Base-by-base conservation (phyloP, 2,888 invertebrate species). In the Idaea straminata region DNA sequence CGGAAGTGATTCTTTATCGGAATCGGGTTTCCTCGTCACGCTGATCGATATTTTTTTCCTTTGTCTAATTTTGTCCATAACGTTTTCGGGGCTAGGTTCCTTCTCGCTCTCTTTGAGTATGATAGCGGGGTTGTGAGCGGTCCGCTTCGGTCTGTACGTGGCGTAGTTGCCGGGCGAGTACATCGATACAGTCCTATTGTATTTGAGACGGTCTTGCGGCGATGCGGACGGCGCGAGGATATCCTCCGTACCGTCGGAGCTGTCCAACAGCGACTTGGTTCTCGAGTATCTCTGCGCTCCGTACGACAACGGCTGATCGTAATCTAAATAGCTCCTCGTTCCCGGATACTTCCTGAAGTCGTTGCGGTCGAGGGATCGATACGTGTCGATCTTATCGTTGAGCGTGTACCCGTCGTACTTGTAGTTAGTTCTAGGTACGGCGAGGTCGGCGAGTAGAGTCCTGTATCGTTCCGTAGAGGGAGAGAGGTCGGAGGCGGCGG, bases 121-220 rank as follows among this genome's bases (percentile, higher is more conserved):
- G 61, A 93, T 93, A 25, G 93, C 93, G 35, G 93, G 88, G 76
- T 93, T 93, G 73, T 89, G 86, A 47, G 47, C 47, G 61, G 89
- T 92, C 77, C 88, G 85, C 74, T 91, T 91, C 57, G 93, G 93
- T 72, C 93, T 84, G 76, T 92, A 93, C 34, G 93, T 93, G 66
- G 93, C 92, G 76, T 93, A 93, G 75, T 83, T 92, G 64, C 93
- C 92, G 61, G 93, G 93, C 15, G 93, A 87, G 74, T 91, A 92
- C 84, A 93, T 86, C 57, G 93, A 93, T 72, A 92, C 80, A 5
- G 93, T 91, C 76, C 93, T 83, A 69, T 84, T 90, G 73, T 92
- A 93, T 77, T 88, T 91, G 61, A 82, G 86, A 62, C 89, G 85
- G 70, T 91, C 91, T 75, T 89, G 85, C 61, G 86, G 75, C 47